phyloP scores from a whole-genome alignment of 2,888 invertebrate genomes.

The Stenotaenia linearis region DNA sequence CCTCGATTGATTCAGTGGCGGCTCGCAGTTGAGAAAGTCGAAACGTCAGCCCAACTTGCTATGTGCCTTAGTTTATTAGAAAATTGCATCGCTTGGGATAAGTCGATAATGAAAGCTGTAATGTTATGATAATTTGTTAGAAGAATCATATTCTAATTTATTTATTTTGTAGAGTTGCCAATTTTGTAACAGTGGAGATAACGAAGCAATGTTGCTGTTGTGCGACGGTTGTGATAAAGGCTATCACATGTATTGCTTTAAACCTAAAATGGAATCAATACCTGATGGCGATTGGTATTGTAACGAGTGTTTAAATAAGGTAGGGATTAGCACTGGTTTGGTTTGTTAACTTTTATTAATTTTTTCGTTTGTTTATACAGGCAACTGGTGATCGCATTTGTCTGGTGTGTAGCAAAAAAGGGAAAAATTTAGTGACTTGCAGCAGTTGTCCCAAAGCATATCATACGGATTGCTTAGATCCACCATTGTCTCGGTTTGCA shows the following conservation, averaged over 20 bases:
- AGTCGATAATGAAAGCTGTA: slow-evolving; percentile 98
- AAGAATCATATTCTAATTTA: neutral
- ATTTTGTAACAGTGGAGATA: slow-evolving; percentile 92
- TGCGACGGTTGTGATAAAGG: slow-evolving; percentile 98
- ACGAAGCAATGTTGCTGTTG: slow-evolving; percentile 86
- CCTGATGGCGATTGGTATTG: slow-evolving; percentile 99
- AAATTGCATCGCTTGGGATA: slow-evolving; percentile 94
- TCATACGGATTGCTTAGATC: slow-evolving; percentile 89
- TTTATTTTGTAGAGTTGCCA: slow-evolving; percentile 75
- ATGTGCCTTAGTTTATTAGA: slow-evolving; percentile 85
- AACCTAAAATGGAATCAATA: slow-evolving; percentile 90
- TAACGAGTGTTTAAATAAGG: slow-evolving; percentile 65
- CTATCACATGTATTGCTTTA: slow-evolving; percentile 98
- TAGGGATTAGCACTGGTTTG: slow-evolving; percentile 17
- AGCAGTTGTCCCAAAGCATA: slow-evolving; percentile 85
- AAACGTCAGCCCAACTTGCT: slow-evolving; percentile 82
- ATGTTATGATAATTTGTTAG: slow-evolving; percentile 53
- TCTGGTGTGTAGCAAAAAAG: slow-evolving; percentile 81
- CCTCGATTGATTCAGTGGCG: slow-evolving; percentile 74
- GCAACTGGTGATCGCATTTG: slow-evolving; percentile 88
- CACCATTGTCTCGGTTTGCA: slow-evolving; percentile 60
- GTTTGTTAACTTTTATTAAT: neutral
- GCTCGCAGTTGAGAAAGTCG: slow-evolving; percentile 74
- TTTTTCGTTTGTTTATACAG: slow-evolving; percentile 46
- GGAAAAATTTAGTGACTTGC: slow-evolving; percentile 72